phyloP scores from a whole-genome alignment of 2,888 invertebrate genomes.

The Trichopoda pennipes region DNA sequence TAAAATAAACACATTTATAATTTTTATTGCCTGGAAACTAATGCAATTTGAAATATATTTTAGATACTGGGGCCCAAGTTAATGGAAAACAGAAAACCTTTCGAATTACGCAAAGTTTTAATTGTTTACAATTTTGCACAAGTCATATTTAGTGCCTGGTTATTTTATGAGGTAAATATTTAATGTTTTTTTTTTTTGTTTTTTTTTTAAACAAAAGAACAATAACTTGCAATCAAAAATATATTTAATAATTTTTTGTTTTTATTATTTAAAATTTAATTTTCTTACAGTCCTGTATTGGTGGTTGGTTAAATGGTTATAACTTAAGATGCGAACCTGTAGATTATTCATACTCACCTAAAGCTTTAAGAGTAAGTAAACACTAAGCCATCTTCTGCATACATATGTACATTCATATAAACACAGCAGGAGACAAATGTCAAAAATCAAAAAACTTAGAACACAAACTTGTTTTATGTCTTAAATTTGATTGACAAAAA shows the following conservation, averaged over 20 bases:
- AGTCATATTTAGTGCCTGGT: slow-evolving; percentile 83
- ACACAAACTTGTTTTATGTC: slow-evolving; percentile 34
- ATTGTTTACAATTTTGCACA: slow-evolving; percentile 92
- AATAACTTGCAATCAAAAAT: neutral
- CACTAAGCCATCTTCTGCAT: neutral
- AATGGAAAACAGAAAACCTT: slow-evolving; percentile 93
- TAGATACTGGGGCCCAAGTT: slow-evolving; percentile 88
- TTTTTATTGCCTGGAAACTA: neutral
- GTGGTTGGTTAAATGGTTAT: slow-evolving; percentile 88
- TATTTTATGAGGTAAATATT: slow-evolving; percentile 82
- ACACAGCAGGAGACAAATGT: neutral
- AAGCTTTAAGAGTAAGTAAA: slow-evolving; percentile 85
- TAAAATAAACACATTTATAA: neutral
- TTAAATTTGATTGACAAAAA: neutral
- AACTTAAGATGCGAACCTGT: slow-evolving; percentile 90
- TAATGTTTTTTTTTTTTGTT: no score
- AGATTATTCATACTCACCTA: slow-evolving; percentile 86
- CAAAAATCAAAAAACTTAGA: slow-evolving; percentile 48
- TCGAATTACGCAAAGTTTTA: slow-evolving; percentile 87
- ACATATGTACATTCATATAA: neutral
- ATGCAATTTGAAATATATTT: slow-evolving; percentile 59
- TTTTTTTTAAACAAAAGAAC: neutral
- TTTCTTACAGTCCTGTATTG: slow-evolving; percentile 81
- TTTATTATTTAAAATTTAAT: neutral
- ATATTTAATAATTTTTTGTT: neutral